These are phyloP conservation scores for Drosophila erecta DNA, from an alignment of 1,140 invertebrate genomes.

Conservation along the genomic window DNA sequence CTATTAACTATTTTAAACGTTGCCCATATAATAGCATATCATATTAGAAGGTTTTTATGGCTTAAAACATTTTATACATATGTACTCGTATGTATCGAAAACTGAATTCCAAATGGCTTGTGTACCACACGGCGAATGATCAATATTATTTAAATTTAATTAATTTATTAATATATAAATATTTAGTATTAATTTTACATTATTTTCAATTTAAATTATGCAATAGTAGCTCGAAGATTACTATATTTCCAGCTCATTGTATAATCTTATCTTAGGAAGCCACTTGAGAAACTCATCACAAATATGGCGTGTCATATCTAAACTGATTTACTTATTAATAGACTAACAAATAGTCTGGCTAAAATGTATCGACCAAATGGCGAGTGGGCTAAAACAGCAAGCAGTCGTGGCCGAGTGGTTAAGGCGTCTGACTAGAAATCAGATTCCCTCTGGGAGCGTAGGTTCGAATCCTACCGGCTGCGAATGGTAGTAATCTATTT, in stretches of 20 bases:
- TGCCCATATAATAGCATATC: too few relatives aligned
- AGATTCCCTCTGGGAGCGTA: slow-evolving; percentile 94
- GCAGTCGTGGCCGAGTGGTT: slow-evolving; percentile 94
- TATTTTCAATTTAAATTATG: neutral
- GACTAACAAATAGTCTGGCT: neutral
- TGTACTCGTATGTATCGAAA: too few relatives aligned
- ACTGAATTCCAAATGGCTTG: too few relatives aligned
- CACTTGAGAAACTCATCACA: neutral
- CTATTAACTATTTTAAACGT: too few relatives aligned
- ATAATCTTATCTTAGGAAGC: neutral
- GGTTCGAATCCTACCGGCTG: slow-evolving; percentile 94
- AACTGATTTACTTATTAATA: neutral
- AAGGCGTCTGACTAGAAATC: slow-evolving; percentile 94
- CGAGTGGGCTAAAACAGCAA: slow-evolving; percentile 32
- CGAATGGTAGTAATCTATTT: slow-evolving; percentile 70
- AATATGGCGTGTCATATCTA: neutral
- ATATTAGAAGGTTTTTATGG: too few relatives aligned
- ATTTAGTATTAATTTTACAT: too few relatives aligned
- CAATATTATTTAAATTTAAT: too few relatives aligned
- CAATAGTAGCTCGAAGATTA: too few relatives aligned
- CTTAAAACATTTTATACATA: too few relatives aligned
- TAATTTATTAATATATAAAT: too few relatives aligned
- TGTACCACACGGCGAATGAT: slow-evolving; percentile 1
- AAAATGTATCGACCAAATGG: slow-evolving; percentile 18
- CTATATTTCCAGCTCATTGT: neutral